These are phyloP conservation scores for Propsilocerus akamusi DNA, from an alignment of 1,140 invertebrate species.

Conservation along the genomic window DNA sequence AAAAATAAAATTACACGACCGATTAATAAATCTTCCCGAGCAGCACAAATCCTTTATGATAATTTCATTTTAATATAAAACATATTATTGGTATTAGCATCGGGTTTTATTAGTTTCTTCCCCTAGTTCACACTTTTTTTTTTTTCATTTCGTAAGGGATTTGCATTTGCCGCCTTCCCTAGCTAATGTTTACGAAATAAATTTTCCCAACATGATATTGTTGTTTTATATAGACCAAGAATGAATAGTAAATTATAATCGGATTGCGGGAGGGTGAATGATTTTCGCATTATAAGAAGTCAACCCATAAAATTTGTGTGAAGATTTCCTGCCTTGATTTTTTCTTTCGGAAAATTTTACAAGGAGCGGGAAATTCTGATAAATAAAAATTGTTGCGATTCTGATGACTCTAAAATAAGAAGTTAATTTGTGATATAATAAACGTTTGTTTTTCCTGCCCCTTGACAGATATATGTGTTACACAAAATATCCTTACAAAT, in stretches of 20 bases:
- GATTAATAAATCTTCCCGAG: too few species aligned
- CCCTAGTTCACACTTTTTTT: background rate
- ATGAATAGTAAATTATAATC: slow-evolving; percentile 4
- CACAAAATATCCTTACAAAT: too few species aligned
- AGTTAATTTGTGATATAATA: too few species aligned
- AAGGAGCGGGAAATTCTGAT: too few species aligned
- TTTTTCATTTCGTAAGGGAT: background rate
- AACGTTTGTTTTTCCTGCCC: too few species aligned
- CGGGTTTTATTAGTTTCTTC: slow-evolving; percentile 2
- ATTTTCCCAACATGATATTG: slow-evolving; percentile 3
- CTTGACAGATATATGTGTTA: too few species aligned
- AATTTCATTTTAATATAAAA: slow-evolving; percentile 3
- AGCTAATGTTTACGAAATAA: background rate
- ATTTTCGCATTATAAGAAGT: background rate
- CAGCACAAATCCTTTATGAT: slow-evolving; percentile 1
- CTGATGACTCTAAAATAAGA: too few species aligned
- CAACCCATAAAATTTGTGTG: too few species aligned
- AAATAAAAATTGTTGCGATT: too few species aligned
- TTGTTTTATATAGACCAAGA: slow-evolving; percentile 2
- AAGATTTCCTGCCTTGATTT: too few species aligned
- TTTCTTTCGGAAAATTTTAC: too few species aligned
- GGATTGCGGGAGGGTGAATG: background rate
- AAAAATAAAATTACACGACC: too few species aligned
- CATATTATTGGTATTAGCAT: slow-evolving; percentile 4
- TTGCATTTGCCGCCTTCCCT: background rate